phyloP scores from a whole-genome alignment of 2,113 vertebrate species.

The Varanus salvator region DNA sequence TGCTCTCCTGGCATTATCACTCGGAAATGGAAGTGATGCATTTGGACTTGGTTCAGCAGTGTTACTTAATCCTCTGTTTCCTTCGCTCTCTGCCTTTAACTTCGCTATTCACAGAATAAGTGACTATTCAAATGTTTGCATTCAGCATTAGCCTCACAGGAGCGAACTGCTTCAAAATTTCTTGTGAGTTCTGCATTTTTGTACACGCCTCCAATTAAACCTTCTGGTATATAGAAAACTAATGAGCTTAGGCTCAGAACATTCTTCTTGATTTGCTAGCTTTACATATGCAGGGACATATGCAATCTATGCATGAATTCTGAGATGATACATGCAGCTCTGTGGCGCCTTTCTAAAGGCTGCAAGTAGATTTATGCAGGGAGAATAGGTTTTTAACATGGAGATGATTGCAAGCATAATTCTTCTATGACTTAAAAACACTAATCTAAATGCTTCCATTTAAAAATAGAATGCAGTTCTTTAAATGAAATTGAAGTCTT shows the following conservation, averaged over 20 bases:
- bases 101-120: not conserved
- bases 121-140: not conserved
- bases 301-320: not conserved
- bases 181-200: not conserved
- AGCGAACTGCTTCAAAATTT: not conserved
- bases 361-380: not conserved
- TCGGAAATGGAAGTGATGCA: not conserved
- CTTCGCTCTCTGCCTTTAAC: not conserved
- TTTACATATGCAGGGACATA: not conserved
- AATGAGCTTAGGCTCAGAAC: not conserved
- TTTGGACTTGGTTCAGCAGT: not conserved
- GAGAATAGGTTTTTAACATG: conserved; percentile 32
- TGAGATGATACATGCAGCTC: not conserved
- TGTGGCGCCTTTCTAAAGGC: not conserved
- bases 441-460: conserved; percentile 16
- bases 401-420: conserved; percentile 19
- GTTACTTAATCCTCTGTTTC: too few species aligned
- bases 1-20: not conserved
- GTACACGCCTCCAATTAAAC: not conserved
- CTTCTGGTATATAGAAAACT: not conserved
- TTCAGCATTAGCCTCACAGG: too few species aligned
- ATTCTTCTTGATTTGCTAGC: not conserved
- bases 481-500: conserved; percentile 15
- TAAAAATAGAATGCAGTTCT: conserved; percentile 5
- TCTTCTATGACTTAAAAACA: conserved; percentile 43